Evolutionary conservation across 2,888 invertebrate species (phyloP), one percentile per base, ranked within the genome.

Genomic region (Poecilobothrus nobilitatus): DNA sequence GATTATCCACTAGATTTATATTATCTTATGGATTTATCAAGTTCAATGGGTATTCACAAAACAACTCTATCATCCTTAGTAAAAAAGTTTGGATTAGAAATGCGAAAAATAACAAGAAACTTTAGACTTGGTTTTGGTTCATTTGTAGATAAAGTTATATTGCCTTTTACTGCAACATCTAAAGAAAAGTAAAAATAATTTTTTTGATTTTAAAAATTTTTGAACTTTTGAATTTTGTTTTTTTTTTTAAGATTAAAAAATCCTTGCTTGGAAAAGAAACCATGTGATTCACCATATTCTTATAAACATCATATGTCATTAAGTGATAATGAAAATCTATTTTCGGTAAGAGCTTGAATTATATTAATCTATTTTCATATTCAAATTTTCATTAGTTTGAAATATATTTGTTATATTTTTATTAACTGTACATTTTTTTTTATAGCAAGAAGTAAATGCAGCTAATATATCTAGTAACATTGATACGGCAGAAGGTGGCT

Each of bases 1-100:
- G 95, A 97, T 81, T 97, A 96, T 80, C 96, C 96, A 0, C 94
- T 97, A 0, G 97, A 97, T 82, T 86, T 97, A 15, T 97, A 97
- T 82, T 97, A 96, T 79, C 88, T 97, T 74, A 97, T 97, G 96
- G 97, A 97, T 82, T 84, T 97, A 74, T 95, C 95, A 76, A 91
- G 94, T 80, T 96, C 96, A 68, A 97, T 97, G 97, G 89, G 89
- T 76, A 96, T 97, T 80, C 96, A 97, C 80, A 96, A 96, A 78
- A 91, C 91, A 73, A 95, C 95, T 78, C 84, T 97, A 66, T 94
- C 94, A 37, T 85, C 85, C 37, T 84, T 94, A 68, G 93, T 92
- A 10, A 86, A 88, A 76, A 79, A 88, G 71, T 82, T 92, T 37
- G 91, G 91, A 0, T 86, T 87, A 71, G 89, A 91, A 67, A 95